These are phyloP conservation scores for Merluccius polli DNA, from an alignment of 2,797 vertebrate genomes.

Conservation along the genomic window DNA sequence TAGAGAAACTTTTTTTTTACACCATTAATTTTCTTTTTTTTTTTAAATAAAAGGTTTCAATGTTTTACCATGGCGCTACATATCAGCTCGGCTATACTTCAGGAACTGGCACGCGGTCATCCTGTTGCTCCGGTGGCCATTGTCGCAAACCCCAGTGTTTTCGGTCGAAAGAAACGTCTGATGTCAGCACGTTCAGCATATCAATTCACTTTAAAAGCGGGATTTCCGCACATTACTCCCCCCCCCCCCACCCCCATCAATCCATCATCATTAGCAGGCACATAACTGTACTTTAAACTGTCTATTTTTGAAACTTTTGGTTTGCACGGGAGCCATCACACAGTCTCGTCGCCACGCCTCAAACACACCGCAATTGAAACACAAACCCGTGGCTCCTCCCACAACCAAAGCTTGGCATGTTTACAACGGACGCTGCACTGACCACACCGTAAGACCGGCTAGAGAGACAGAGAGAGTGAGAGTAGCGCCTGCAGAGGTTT, in stretches of 20 bases:
- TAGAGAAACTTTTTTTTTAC: constrained; percentile 5
- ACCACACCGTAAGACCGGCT: neutral
- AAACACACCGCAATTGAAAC: constrained; percentile 8
- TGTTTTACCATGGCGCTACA: constrained; percentile 56
- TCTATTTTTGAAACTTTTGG: constrained; percentile 9
- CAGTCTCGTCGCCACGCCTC: constrained; percentile 29
- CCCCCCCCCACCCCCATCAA: neutral
- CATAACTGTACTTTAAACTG: constrained; percentile 36
- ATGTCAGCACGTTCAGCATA: constrained; percentile 25
- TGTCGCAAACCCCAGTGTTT: neutral
- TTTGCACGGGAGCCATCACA: constrained; percentile 43
- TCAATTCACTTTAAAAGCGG: constrained; percentile 34
- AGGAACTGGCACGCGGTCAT: constrained; percentile 32
- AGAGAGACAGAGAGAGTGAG: too few species aligned
- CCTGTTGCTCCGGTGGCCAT: constrained; percentile 14
- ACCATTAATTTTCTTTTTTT: neutral
- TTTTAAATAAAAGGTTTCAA: constrained; percentile 26
- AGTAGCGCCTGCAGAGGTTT: too few species aligned
- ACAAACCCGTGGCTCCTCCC: constrained; percentile 40
- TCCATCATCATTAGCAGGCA: constrained; percentile 20
- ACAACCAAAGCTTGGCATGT: constrained; percentile 36
- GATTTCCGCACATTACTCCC: neutral
- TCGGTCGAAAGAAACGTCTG: constrained; percentile 25
- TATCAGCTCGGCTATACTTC: constrained; percentile 49
- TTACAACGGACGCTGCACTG: constrained; percentile 41